Base-by-base conservation (phyloP, 2,888 invertebrate genomes). In the Sphaerophoria rueppellii region DNA sequence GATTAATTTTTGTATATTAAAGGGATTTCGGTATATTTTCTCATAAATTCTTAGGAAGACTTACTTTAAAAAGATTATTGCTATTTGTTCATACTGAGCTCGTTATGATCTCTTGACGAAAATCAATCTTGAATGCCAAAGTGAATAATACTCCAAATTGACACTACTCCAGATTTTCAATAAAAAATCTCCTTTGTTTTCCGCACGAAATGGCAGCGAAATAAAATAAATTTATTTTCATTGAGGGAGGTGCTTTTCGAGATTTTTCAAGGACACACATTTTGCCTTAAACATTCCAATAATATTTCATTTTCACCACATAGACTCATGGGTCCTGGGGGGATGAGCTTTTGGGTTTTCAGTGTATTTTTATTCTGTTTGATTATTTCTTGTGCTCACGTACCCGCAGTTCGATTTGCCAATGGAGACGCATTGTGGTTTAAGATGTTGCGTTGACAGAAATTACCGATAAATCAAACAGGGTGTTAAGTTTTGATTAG, bases 161-260 rank as follows among this genome's bases (percentile, higher is more conserved):
- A 57, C 57, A 14, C 35, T 37, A 57, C 57, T 37, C 37, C 58
- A 58, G 5, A 58, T 40, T 58, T 12, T 58, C 57, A 37, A 58
- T 34, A 58, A 37, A 37, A 58, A 40, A 58, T 16, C 4, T 16
- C 58, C 58, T 58, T 58, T 40, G 5, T 58, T 58, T 58, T 16
- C n/a, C 35, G 57, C 16, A 58, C 16, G 16, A 11, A 58, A 6
- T 14, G 12, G 50, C 14, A 6, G 11, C 58, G 16, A 24, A 24
- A 24, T 24, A 24, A 24, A 24, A 24, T 16, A 40, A 58, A 40
- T 58, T 16, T 40, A 11, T 40, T 40, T 1, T 14, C 57, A 7
- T 37, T 16, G n/a, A 37, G 11, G 58, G 16, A 16, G 40, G 16
- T 37, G 12, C 40, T 58, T n/a, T 16, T 14, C 7, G 16, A 9